Percentiles rank a stretch among this genome's conserved stretches.
These are phyloP conservation scores for Muntiacus reevesi DNA, from an alignment of 2,113 vertebrate genomes.

Conservation along the genomic window DNA sequence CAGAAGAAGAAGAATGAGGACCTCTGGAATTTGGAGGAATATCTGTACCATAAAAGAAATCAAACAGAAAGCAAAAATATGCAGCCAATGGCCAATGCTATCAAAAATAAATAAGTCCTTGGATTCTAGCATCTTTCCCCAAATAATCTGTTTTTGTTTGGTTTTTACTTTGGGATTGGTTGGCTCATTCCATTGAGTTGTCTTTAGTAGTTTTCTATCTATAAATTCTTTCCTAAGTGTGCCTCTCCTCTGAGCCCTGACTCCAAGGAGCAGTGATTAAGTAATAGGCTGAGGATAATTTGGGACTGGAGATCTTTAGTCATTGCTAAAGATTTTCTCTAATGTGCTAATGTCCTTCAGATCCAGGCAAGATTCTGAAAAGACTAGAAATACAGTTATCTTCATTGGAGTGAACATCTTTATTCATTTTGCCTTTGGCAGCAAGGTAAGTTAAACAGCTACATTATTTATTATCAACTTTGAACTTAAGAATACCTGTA, in stretches of 20 bases:
- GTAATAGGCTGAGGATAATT: not conserved
- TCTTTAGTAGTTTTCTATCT: constrained; percentile 40
- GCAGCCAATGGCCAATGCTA: not conserved
- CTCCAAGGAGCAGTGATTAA: not conserved
- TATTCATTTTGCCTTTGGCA: constrained; percentile 61
- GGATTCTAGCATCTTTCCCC: not conserved
- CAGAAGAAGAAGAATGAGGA: not conserved
- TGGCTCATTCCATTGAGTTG: not conserved
- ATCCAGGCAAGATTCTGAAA: constrained; percentile 49
- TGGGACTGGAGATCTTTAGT: constrained; percentile 20
- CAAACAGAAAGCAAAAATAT: not conserved
- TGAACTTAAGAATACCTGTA: constrained; percentile 63
- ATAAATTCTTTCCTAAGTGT: constrained; percentile 29
- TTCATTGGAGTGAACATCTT: constrained; percentile 48
- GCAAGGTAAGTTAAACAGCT: constrained; percentile 56
- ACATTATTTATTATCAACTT: constrained; percentile 61
- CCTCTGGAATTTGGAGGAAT: not conserved
- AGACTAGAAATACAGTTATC: constrained; percentile 26
- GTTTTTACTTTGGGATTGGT: not conserved
- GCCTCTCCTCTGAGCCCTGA: not conserved
- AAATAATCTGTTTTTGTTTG: not conserved
- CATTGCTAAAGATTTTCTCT: constrained; percentile 46
- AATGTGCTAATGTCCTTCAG: constrained; percentile 51
- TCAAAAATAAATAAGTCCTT: not conserved
- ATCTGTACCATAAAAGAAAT: not conserved